Evolutionary conservation across 53 echinoderm and acorn worm species (phyloP), one percentile per base, ranked within the genome.

Genomic region (Echinarachnius parma): DNA sequence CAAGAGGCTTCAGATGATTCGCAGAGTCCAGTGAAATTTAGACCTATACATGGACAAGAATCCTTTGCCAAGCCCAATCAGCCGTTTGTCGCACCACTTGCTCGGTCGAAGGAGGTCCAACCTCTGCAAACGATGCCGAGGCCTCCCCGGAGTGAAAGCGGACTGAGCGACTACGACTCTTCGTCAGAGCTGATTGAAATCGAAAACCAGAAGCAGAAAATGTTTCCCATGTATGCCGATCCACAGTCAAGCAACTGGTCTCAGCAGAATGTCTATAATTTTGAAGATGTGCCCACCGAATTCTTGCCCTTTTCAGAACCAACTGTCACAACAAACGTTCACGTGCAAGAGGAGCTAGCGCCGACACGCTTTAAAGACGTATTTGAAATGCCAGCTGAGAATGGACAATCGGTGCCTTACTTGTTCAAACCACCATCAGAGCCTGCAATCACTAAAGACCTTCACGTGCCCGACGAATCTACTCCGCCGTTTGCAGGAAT

Each of bases 181-280:
- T 56, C 74, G 11, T 19, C 74, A 27, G 74, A 72, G 27, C 16
- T 72, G 26, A 15, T 72, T 22, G 74, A 72, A 25, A 72, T 72
- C 14, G 74, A 72, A 56, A 72, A 28, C 16, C 74, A 56, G 37
- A 37, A 45, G 28, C 50, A 69, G 31, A 69, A 22, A 23, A 4
- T 52, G 21, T 49, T 33, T 32, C 53, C 53, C 3, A 4, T 19
- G 9, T 69, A 32, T 8, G 37, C 69, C 24, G 23, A 19, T 69
- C 53, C 34, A 21, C 19, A 67, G 35, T 42, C 21, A 31, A 62
- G 3, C 23, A 26, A 65, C 19, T 2, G 26, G 0, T 16, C 46
- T 0, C 27, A 27, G 28, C 28, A 48, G 9, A 19, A 27, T 46
- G 60, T 31, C 28, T 15, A 29, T 30, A 42, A 25, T 39, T 26